phyloP scores from a whole-genome alignment of 2,797 vertebrate species.

The Hypotaenidia philippensis region DNA sequence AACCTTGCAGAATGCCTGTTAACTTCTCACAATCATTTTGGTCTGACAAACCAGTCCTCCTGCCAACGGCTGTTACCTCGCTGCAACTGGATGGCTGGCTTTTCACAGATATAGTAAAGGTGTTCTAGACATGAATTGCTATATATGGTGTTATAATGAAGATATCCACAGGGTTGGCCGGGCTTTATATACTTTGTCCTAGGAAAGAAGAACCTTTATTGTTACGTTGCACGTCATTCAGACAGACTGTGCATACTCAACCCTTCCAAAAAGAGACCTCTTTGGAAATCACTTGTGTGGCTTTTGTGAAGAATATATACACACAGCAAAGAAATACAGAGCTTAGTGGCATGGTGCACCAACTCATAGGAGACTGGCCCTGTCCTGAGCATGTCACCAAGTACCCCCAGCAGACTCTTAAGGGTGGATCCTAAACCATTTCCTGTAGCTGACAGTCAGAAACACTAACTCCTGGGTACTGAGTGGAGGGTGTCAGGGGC shows the following conservation, averaged over 20 bases:
- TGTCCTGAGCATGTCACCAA: background rate
- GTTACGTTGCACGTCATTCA: background rate
- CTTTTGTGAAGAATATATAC: background rate
- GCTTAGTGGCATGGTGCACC: background rate
- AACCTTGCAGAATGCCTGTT: background rate
- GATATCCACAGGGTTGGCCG: fast-evolving
- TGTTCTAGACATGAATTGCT: fast-evolving
- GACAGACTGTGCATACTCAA: background rate
- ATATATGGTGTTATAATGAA: fast-evolving
- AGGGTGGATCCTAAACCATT: background rate
- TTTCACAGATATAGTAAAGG: background rate
- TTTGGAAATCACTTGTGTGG: background rate
- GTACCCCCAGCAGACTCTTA: background rate
- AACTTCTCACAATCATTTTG: background rate
- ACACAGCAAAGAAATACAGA: background rate
- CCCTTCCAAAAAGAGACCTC: background rate
- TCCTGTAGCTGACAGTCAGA: background rate
- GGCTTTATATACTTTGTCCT: fast-evolving
- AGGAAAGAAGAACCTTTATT: background rate
- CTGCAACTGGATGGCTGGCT: background rate
- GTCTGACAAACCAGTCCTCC: background rate
- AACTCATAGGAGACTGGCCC: background rate
- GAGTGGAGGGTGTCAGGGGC: background rate
- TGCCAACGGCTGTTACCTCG: background rate
- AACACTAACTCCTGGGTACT: background rate